Evolutionary conservation across 2,888 invertebrate species (phyloP), one percentile per base, ranked within the genome.

Genomic region (Cephus rjabovi): DNA sequence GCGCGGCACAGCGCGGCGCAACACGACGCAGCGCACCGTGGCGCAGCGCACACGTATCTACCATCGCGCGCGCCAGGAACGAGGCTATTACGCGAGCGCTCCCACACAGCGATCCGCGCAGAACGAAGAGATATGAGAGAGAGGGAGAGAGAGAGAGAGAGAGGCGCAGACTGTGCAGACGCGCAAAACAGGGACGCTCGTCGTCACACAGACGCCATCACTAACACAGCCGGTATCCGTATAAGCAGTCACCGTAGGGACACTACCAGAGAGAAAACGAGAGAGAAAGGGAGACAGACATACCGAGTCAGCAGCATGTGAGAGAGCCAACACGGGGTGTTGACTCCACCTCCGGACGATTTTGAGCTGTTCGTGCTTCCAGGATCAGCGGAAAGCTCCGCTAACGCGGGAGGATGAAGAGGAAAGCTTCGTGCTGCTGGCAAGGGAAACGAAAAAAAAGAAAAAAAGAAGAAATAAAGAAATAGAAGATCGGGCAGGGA

Each of bases 11-110:
- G 74, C 79, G 79, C 80, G 78, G 77, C 34, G 34, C 34, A 69
- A 75, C 76, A 34, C 76, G 79, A 76, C 78, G 78, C 71, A 77
- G 77, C 76, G 75, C 76, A 78, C 40, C 74, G 37, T 76, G 73
- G 79, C 85, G 83, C 85, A 82, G 83, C 83, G 83, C 86, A 82
- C 83, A 83, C 85, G 85, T 87, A 87, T 87, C 86, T 87, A 83
- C 82, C 86, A 87, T 86, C 87, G 86, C 84, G 82, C 84, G 84
- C 85, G 83, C 84, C 84, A 87, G 86, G 81, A 86, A 86, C 88
- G 86, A 86, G 87, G 87, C 89, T 87, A 89, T 88, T 89, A 89
- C 86, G 87, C 85, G 86, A 88, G 84, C 84, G 87, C 84, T 84
- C 84, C 85, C 85, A 84, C 82, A 86, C 74, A 30, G 31, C 78